These are phyloP conservation scores for Congeria kusceri DNA, from an alignment of 2,888 invertebrate species.

Conservation along the genomic window DNA sequence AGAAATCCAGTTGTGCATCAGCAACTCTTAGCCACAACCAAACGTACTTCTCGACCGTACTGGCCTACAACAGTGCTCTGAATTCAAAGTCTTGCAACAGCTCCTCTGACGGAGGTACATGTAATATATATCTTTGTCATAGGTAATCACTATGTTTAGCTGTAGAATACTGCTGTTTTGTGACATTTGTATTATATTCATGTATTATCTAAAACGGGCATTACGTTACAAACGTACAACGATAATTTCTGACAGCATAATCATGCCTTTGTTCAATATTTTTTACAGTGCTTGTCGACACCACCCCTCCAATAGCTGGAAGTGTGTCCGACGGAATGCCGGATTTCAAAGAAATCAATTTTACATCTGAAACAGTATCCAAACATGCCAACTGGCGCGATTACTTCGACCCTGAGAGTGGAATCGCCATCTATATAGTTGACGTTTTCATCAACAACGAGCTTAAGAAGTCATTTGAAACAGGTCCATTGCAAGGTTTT, in stretches of 20 bases:
- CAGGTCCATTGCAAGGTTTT: constrained; percentile 21
- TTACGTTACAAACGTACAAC: no score
- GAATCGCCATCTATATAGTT: constrained; percentile 52
- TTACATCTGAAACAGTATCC: constrained; percentile 50
- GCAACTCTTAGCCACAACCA: constrained; percentile 57
- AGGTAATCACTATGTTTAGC: no score
- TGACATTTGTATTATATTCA: neutral
- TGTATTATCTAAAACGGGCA: no score
- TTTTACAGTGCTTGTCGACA: constrained; percentile 61
- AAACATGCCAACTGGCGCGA: constrained; percentile 37
- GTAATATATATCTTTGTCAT: no score
- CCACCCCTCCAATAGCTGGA: constrained; percentile 55
- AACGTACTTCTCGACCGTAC: constrained; percentile 68
- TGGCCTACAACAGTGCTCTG: constrained; percentile 66
- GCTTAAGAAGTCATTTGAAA: constrained; percentile 35
- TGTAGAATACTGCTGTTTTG: no score
- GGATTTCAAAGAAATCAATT: constrained; percentile 14
- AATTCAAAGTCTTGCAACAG: constrained; percentile 59
- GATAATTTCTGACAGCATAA: neutral
- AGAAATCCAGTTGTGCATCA: constrained; percentile 46
- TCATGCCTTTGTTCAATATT: neutral
- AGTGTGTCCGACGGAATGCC: constrained; percentile 47
- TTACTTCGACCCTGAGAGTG: constrained; percentile 60
- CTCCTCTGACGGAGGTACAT: constrained; percentile 70
- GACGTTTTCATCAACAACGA: constrained; percentile 58